Evolutionary conservation across 2,797 vertebrate genomes (phyloP).

Genomic region (Sus cebifrons): DNA sequence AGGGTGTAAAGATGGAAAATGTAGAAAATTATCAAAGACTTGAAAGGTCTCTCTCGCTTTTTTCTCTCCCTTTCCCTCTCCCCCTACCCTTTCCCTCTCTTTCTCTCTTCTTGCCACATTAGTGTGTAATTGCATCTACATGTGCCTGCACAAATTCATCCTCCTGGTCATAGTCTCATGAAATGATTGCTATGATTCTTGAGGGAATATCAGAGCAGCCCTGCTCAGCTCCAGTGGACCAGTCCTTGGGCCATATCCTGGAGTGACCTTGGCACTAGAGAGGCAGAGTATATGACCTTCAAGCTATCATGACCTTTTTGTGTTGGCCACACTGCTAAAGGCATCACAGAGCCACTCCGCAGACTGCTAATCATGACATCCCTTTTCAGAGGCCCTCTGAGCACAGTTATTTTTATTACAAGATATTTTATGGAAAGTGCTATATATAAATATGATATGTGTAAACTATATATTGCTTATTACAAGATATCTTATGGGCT

Average conservation of each 20-base stretch:
- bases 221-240: too few relatives aligned
- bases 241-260: background rate
- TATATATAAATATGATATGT: background rate
- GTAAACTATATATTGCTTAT: background rate
- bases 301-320: background rate
- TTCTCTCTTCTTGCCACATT: background rate
- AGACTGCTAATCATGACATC: background rate
- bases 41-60: background rate
- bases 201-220: background rate
- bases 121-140: fast-evolving
- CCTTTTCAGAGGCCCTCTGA: background rate
- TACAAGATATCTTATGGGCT: background rate
- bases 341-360: background rate
- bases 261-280: background rate
- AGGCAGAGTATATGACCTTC: background rate
- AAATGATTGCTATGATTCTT: background rate
- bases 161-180: background rate
- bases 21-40: background rate
- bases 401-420: background rate
- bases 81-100: too few relatives aligned
- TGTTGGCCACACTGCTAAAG: slow-evolving; percentile 2
- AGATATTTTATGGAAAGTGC: slow-evolving; percentile 13
- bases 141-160: background rate
- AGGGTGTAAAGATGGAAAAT: background rate
- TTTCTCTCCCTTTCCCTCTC: background rate